Evolutionary conservation across 2,888 invertebrate species (phyloP).

Genomic region (Harmothoe impar): DNA sequence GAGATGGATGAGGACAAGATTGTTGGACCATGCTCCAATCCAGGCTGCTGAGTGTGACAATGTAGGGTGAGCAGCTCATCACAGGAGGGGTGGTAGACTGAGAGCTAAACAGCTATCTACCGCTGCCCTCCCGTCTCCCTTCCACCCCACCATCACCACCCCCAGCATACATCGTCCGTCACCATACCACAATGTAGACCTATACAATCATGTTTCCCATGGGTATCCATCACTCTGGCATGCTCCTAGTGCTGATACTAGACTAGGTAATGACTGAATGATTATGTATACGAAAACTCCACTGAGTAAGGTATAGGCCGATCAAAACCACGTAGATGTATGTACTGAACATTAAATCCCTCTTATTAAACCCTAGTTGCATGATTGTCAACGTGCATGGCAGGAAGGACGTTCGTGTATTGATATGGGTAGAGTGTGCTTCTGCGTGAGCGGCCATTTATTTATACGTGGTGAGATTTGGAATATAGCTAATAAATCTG

Average conservation of each 20-base stretch:
- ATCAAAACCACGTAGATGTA: no score
- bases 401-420: no score
- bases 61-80: not conserved
- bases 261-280: not conserved
- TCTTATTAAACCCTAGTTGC: no score
- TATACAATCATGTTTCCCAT: not conserved
- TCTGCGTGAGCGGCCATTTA: no score
- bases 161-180: not conserved
- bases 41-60: not conserved
- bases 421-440: no score
- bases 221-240: not conserved
- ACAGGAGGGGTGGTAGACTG: no score
- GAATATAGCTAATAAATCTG: no score
- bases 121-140: not conserved
- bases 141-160: not conserved
- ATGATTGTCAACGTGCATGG: no score
- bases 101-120: not conserved
- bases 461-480: no score
- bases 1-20: constrained; percentile 13
- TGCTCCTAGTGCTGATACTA: not conserved
- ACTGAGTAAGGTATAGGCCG: no score
- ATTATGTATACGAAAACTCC: no score
- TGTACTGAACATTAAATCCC: no score
- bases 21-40: constrained; percentile 1
- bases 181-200: not conserved